A percentile compares a stretch with the other conserved stretches of the same genome.
phyloP scores from a whole-genome alignment of 2,113 vertebrate species.

The Daubentonia madagascariensis region DNA sequence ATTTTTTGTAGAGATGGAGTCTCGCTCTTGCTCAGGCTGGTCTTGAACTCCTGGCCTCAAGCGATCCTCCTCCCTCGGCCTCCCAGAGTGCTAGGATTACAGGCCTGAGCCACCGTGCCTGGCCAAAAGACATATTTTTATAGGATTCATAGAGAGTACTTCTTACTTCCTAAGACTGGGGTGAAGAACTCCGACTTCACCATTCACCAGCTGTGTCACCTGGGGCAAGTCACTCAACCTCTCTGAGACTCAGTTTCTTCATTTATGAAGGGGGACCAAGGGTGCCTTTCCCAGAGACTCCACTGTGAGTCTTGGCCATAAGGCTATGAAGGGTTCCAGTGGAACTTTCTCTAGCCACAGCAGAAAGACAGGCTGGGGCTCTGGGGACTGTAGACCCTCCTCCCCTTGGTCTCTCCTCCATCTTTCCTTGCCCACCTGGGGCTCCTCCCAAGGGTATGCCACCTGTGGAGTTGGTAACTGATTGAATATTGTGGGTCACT shows the following conservation, averaged over 20 bases:
- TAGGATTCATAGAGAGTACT: not conserved
- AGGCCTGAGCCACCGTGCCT: no score
- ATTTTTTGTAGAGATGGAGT: no score
- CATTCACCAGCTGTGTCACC: not conserved
- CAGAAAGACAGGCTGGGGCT: not conserved
- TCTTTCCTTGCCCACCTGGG: not conserved
- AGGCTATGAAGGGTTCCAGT: not conserved
- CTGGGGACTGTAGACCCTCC: not conserved
- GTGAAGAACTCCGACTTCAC: not conserved
- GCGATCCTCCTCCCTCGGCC: no score
- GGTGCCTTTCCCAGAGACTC: not conserved
- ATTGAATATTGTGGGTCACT: not conserved
- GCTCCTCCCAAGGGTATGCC: not conserved
- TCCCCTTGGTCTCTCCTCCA: not conserved
- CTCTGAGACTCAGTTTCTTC: not conserved
- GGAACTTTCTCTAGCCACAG: not conserved
- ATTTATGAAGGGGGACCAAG: not conserved
- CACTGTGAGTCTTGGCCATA: not conserved
- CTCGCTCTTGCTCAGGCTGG: no score
- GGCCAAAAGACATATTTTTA: no score
- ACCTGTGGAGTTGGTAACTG: not conserved
- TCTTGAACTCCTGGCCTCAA: no score
- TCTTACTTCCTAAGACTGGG: not conserved
- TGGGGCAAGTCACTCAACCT: not conserved
- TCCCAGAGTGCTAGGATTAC: no score